Base-by-base conservation (phyloP, 92 coral and sea anemone species). In the Palythoa caribaeorum region DNA sequence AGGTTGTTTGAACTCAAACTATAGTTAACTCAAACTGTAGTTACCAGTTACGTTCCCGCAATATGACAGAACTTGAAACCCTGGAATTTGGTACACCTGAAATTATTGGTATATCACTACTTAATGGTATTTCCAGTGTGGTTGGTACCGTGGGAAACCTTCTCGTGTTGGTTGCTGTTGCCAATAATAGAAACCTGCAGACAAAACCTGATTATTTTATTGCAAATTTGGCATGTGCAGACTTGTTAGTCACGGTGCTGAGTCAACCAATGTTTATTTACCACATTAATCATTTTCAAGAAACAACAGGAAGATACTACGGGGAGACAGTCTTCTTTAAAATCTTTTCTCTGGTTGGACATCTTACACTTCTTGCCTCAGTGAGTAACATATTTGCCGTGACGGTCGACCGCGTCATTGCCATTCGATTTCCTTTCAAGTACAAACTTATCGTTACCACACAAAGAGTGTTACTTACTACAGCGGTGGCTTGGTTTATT, bases 361-460 rank as follows among this genome's bases (percentile, higher is more conserved):
- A 83, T 77, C 36, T 87, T 6, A 47, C 93, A 3, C 93, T 91
- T 9, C 73, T 83, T 14, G 91, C 93, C 9, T 91, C 93, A 15
- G 85, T 91, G 6, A 71, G 88, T 38, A 77, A 90, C 50, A 88
- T 91, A 11, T 83, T 91, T 77, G 50, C 87, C 1, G 90, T 91
- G 21, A 87, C 93, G 3, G 16, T 88, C 6, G 93, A 91, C 53
- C 86, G 93, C 39, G 52, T 87, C 36, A 54, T 91, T 21, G 83
- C 93, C 37, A 70, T 88, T 48, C 93, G 87, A 10, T 70, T n/a
- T 19, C 62, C 93, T 6, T 80, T 91, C 69, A 60, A 66, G 66
- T 88, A 91, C 80, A 38, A 54, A 9, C 59, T 60, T 19, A 19
- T 87, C 3, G 91, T 83, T 13, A 83, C 93, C 15, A 76, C 35